A percentile compares a stretch with the other conserved stretches of the same genome.
Conservation (phyloP, 30 jellyfish, hydroid and myxozoan genomes). For the Pseudorhiza aurosa region DNA sequence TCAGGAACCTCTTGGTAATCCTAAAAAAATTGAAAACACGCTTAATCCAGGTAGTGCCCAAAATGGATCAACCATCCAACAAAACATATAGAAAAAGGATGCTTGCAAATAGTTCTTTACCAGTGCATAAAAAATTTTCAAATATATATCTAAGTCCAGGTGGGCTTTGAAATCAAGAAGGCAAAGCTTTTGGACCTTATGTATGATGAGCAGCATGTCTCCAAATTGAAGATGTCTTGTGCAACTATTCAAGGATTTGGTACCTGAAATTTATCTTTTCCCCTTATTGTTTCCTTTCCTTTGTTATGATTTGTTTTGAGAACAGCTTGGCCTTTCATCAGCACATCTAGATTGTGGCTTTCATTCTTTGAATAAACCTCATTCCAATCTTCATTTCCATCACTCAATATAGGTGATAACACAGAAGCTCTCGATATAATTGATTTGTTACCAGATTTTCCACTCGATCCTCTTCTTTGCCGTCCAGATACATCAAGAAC, state of each 20-base stretch:
- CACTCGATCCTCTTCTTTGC: conserved; percentile 26
- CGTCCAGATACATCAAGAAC: conserved; percentile 54
- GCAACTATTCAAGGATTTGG: too few relatives aligned
- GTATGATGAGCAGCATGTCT: too few relatives aligned
- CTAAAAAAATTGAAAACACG: not conserved
- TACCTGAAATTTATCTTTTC: too few relatives aligned
- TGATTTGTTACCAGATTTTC: not conserved
- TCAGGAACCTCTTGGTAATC: conserved; percentile 11
- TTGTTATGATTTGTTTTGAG: too few relatives aligned
- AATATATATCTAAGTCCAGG: too few relatives aligned
- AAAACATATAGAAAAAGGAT: too few relatives aligned
- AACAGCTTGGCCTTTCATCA: conserved; percentile 45
- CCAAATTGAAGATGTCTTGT: too few relatives aligned
- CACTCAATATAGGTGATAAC: not conserved
- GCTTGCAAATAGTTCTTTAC: too few relatives aligned
- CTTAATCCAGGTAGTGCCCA: not conserved
- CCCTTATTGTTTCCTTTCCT: too few relatives aligned
- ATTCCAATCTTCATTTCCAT: not conserved
- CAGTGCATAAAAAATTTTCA: too few relatives aligned
- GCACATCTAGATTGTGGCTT: conserved; percentile 1
- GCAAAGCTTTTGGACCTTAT: too few relatives aligned
- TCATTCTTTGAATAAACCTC: not conserved
- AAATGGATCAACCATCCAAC: not conserved
- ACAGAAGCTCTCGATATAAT: not conserved
- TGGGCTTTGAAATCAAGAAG: too few relatives aligned